These are phyloP conservation scores for Brachystomella parvula DNA, from an alignment of 1,140 invertebrate genomes.

Conservation along the genomic window DNA sequence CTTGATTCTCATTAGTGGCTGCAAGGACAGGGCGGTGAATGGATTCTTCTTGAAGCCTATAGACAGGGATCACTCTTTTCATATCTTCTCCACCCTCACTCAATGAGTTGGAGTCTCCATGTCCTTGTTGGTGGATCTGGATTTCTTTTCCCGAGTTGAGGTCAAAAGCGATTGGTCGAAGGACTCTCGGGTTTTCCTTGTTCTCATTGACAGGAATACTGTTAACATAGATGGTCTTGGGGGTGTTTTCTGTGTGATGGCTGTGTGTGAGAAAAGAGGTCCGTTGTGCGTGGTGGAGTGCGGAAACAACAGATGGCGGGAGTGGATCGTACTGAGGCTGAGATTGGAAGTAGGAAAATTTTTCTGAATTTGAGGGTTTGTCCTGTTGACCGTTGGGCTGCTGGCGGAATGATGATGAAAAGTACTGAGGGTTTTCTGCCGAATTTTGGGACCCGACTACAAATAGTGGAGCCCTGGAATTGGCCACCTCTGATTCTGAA, in stretches of 20 bases:
- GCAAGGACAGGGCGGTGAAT: too few species aligned
- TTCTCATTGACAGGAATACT: slow-evolving; percentile 16
- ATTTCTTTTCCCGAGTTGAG: slow-evolving; percentile 3
- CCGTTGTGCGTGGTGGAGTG: slow-evolving; percentile 33
- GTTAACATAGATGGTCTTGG: slow-evolving; percentile 26
- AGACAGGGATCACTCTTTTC: not conserved
- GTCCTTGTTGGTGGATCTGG: not conserved
- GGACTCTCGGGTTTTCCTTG: not conserved
- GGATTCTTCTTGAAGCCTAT: not conserved
- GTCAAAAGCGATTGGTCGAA: slow-evolving; percentile 1
- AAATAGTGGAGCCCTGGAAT: slow-evolving; percentile 29
- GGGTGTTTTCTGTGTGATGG: slow-evolving; percentile 11
- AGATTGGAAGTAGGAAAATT: not conserved
- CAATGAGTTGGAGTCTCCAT: not conserved
- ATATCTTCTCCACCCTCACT: not conserved
- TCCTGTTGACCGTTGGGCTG: too few species aligned
- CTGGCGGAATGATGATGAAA: not conserved
- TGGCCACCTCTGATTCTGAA: slow-evolving; percentile 16
- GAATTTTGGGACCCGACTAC: slow-evolving; percentile 12
- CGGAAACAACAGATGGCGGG: slow-evolving; percentile 32
- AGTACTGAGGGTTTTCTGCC: not conserved
- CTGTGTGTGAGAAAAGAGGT: slow-evolving; percentile 35
- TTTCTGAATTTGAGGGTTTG: too few species aligned
- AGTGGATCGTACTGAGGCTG: slow-evolving; percentile 25
- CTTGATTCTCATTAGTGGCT: not conserved